A percentile compares a stretch with the other conserved stretches of the same genome.
Conservation (phyloP, 2,888 invertebrate genomes). For the Spialia ferax region DNA sequence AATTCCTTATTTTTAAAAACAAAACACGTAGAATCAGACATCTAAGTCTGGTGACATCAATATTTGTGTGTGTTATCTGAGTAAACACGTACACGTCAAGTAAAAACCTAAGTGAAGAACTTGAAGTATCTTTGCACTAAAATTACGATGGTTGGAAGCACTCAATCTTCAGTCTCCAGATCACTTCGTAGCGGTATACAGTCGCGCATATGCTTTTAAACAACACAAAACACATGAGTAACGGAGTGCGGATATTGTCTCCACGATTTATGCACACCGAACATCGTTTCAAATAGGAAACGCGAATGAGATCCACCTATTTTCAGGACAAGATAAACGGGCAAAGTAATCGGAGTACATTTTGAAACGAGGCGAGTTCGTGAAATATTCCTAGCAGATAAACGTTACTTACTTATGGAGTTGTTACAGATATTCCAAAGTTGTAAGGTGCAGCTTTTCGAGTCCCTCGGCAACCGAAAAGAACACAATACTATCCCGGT, state of each 20-base stretch:
- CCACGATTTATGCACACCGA: conserved; percentile 47
- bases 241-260: conserved; percentile 49
- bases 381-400: conserved; percentile 24
- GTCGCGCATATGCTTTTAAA: conserved; percentile 95
- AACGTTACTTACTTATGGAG: conserved; percentile 30
- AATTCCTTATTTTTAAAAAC: no score
- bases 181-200: conserved; percentile 88
- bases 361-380: conserved; percentile 17
- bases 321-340: conserved; percentile 44
- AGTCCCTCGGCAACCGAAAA: conserved; percentile 15
- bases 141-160: background rate
- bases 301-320: conserved; percentile 35
- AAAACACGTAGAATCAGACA: no score
- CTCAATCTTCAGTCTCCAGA: conserved; percentile 4
- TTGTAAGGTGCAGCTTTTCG: conserved; percentile 6
- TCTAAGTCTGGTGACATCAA: no score
- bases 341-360: conserved; percentile 27
- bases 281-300: conserved; percentile 39
- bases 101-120: background rate
- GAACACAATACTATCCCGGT: conserved; percentile 8
- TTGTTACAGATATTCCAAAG: conserved; percentile 18
- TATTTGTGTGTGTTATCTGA: background rate
- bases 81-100: background rate
- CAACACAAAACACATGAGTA: conserved; percentile 40
- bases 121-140: background rate